These are phyloP conservation scores for Takifugu bimaculatus DNA, from an alignment of 2,113 vertebrate species.

Conservation along the genomic window DNA sequence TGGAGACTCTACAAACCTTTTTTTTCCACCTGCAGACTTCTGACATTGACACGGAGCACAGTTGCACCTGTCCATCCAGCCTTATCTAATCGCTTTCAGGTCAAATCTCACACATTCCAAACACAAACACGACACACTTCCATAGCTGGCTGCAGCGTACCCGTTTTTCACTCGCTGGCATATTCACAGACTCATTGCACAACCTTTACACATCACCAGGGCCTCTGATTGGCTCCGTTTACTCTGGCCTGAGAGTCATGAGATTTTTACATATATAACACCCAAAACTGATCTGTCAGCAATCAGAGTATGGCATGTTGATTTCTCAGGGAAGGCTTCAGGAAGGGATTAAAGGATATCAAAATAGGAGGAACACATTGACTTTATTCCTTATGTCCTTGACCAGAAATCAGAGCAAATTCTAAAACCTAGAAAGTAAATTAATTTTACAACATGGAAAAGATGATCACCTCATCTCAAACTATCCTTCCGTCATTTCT, in stretches of 20 bases:
- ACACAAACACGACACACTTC: background rate
- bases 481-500: background rate
- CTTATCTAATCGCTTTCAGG: too few relatives aligned
- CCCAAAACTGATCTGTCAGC: background rate
- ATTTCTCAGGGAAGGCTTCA: too few relatives aligned
- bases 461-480: background rate
- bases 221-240: conserved; percentile 32
- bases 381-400: too few relatives aligned
- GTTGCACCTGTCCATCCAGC: too few relatives aligned
- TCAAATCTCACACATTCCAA: background rate
- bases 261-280: conserved; percentile 17
- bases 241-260: conserved; percentile 34
- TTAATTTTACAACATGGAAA: too few relatives aligned
- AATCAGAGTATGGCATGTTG: background rate
- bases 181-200: conserved; percentile 6
- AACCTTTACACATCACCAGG: conserved; percentile 16
- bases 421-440: background rate
- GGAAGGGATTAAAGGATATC: too few relatives aligned
- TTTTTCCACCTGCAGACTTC: too few relatives aligned
- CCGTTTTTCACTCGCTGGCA: background rate
- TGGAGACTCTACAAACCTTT: too few relatives aligned
- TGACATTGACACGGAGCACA: too few relatives aligned
- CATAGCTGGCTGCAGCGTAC: too few relatives aligned
- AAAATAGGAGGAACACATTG: too few relatives aligned
- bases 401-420: too few relatives aligned